Percentiles rank a stretch among this genome's conserved stretches.
Evolutionary conservation across 2,113 vertebrate species (phyloP).

Genomic region (Clarias batrachus): DNA sequence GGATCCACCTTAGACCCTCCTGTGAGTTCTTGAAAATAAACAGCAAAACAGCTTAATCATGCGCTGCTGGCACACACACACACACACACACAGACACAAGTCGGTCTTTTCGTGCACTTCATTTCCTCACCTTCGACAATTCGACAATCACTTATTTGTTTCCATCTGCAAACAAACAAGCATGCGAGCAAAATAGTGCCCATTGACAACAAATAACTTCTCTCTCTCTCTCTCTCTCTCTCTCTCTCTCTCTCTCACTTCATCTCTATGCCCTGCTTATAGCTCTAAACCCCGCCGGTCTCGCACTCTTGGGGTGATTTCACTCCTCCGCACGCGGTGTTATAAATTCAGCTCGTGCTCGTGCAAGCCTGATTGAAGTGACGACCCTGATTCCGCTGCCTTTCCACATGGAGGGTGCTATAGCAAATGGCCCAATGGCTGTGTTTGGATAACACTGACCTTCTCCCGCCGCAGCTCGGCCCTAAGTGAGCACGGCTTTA

Average conservation of each 20-base stretch:
- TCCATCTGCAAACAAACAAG: slow-evolving; percentile 70
- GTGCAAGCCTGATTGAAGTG: slow-evolving; percentile 76
- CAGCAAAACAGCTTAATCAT: slow-evolving; percentile 17
- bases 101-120: slow-evolving; percentile 59
- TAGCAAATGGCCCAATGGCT: slow-evolving; percentile 80
- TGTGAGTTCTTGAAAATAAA: slow-evolving; percentile 14
- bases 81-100: slow-evolving; percentile 26
- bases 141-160: slow-evolving; percentile 73
- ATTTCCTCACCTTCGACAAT: slow-evolving; percentile 68
- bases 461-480: slow-evolving; percentile 64
- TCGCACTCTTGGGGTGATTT: slow-evolving; percentile 61
- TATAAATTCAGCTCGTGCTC: slow-evolving; percentile 70
- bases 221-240: slow-evolving; percentile 37
- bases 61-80: slow-evolving; percentile 24
- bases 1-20: neutral
- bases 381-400: slow-evolving; percentile 72
- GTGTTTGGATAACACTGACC: slow-evolving; percentile 85
- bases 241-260: slow-evolving; percentile 39
- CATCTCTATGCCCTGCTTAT: slow-evolving; percentile 12
- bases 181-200: slow-evolving; percentile 59
- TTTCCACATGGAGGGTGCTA: slow-evolving; percentile 80
- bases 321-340: slow-evolving; percentile 60
- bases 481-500: slow-evolving; percentile 60
- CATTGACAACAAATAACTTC: slow-evolving; percentile 60
- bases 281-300: slow-evolving; percentile 7